Percentiles rank a stretch among this genome's conserved stretches.
phyloP scores from a whole-genome alignment of 2,888 invertebrate genomes.

The Polymixis lichenea region DNA sequence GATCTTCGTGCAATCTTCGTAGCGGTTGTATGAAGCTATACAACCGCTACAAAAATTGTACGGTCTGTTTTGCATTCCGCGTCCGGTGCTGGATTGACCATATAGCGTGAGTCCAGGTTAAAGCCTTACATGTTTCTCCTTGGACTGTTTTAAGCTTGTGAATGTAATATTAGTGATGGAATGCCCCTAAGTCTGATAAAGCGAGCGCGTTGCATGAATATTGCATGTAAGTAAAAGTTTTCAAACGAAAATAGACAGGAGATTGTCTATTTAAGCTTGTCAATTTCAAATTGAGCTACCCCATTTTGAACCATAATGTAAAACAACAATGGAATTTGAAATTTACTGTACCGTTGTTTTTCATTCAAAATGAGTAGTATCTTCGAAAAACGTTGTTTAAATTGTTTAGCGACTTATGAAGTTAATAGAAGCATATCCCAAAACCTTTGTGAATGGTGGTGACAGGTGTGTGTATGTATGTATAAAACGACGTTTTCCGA shows the following conservation, averaged over 20 bases:
- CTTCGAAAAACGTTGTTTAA: constrained; percentile 57
- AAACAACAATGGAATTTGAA: constrained; percentile 2
- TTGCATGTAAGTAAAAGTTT: constrained; percentile 41
- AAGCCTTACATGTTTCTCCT: not conserved
- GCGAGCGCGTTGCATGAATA: constrained; percentile 51
- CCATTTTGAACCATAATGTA: constrained; percentile 33
- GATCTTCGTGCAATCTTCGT: not conserved
- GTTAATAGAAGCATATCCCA: constrained; percentile 33
- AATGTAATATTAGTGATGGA: constrained; percentile 15
- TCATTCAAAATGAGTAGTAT: constrained; percentile 41
- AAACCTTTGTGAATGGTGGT: constrained; percentile 7
- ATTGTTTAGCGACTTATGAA: constrained; percentile 1
- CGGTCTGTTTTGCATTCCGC: not conserved
- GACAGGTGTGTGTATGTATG: not conserved
- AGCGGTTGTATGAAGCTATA: not conserved
- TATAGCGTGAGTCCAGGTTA: not conserved
- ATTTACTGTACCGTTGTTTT: not conserved
- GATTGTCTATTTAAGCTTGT: constrained; percentile 30
- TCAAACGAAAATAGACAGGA: constrained; percentile 41
- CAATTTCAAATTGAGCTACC: constrained; percentile 25
- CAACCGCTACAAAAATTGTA: not conserved
- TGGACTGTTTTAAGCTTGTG: constrained; percentile 11
- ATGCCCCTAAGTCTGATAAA: constrained; percentile 9
- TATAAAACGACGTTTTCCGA: constrained; percentile 49
- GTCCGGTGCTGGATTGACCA: not conserved